phyloP scores from a whole-genome alignment of 1,140 invertebrate species.

The Pachyrhynchus sulphureomaculatus region DNA sequence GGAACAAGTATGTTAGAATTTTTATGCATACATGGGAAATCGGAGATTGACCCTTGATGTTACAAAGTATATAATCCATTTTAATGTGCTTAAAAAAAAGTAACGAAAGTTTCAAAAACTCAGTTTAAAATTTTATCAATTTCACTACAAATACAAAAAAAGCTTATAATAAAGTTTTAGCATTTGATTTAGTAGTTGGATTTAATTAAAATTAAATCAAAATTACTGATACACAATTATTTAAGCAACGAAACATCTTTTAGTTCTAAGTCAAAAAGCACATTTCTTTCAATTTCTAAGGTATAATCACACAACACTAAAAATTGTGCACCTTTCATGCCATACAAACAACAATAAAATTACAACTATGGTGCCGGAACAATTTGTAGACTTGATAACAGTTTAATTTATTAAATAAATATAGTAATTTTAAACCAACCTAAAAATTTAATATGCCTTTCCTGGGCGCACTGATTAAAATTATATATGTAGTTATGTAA shows the following conservation, averaged over 20 bases:
- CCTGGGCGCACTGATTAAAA: constrained; percentile 4
- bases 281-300: constrained; percentile 5
- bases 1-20: no score
- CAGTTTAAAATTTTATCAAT: no score
- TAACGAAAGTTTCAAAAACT: no score
- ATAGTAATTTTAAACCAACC: constrained; percentile 13
- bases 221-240: no score
- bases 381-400: constrained; percentile 14
- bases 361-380: constrained; percentile 22
- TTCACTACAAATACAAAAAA: no score
- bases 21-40: no score
- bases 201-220: no score
- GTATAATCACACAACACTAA: not conserved
- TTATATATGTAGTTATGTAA: not conserved
- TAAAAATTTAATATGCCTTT: not conserved
- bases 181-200: no score
- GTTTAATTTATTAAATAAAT: constrained; percentile 20
- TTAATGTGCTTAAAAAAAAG: no score
- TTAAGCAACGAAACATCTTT: not conserved
- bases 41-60: no score
- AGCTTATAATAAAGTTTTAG: no score
- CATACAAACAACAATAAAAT: constrained; percentile 18
- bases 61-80: no score
- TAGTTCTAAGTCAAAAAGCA: not conserved
- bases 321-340: constrained; percentile 8